phyloP scores from a whole-genome alignment of 2,797 vertebrate species.

The Loris lydekkerianus region DNA sequence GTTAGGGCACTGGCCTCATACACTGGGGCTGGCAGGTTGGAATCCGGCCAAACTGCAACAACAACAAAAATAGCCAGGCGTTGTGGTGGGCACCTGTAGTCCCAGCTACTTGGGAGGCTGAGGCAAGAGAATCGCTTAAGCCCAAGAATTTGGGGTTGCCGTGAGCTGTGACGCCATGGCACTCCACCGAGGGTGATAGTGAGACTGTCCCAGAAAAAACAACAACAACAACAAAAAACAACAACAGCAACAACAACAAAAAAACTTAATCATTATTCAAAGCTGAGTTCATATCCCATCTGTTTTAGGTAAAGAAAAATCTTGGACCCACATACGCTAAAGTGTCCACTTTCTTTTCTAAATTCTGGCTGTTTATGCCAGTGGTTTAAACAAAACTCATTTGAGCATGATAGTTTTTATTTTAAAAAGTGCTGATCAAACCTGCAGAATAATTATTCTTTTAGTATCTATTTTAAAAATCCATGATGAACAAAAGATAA shows the following conservation, averaged over 20 bases:
- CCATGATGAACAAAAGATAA: background rate
- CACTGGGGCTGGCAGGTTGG: no score
- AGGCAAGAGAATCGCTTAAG: no score
- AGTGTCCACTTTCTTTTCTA: background rate
- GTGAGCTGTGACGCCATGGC: no score
- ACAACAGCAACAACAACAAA: background rate
- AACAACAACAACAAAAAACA: background rate
- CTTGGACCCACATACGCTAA: background rate
- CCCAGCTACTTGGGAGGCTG: no score
- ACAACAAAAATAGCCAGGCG: no score
- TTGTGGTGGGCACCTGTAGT: no score
- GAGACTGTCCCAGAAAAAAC: no score
- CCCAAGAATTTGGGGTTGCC: no score
- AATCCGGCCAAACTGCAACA: no score
- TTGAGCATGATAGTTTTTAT: slow-evolving; percentile 39
- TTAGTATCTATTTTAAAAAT: background rate
- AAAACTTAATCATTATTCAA: slow-evolving; percentile 2
- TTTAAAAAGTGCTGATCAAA: background rate
- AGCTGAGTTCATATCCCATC: background rate
- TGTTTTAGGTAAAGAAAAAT: background rate
- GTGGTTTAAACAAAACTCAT: background rate
- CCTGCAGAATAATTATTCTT: background rate
- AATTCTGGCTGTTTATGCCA: background rate
- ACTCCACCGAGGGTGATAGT: no score
- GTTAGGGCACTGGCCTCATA: no score